Conservation (phyloP, 2,888 invertebrate species). For the Ophioninae sp. region DNA sequence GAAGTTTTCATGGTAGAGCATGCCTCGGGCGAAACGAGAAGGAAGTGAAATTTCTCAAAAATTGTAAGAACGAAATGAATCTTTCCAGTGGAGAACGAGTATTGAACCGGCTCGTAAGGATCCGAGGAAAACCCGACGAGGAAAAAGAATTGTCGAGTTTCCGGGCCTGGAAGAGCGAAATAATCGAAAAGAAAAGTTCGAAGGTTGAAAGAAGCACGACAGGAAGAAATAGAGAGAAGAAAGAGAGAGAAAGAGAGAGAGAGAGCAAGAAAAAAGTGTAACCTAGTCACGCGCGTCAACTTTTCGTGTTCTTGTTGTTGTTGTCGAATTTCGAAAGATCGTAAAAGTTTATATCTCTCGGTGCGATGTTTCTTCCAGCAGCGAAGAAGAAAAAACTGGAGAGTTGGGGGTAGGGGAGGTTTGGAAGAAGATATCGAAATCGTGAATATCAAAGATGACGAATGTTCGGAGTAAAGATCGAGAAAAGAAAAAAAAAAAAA, state of each 20-base stretch:
- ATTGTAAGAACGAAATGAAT: conserved; percentile 47
- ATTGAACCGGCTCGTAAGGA: conserved; percentile 70
- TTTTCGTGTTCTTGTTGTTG: conserved; percentile 46
- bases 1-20: conserved; percentile 17
- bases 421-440: not conserved
- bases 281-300: conserved; percentile 46
- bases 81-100: conserved; percentile 74
- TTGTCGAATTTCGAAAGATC: conserved; percentile 10
- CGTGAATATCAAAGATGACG: not conserved
- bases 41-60: conserved; percentile 31
- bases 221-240: not conserved
- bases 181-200: conserved; percentile 42
- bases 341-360: conserved; percentile 26
- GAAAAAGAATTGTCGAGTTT: conserved; percentile 62
- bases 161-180: conserved; percentile 58
- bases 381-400: conserved; percentile 15
- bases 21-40: conserved; percentile 3
- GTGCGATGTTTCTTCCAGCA: conserved; percentile 50
- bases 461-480: not conserved
- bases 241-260: conserved; percentile 26
- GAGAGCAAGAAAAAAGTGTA: conserved; percentile 19
- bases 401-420: no score
- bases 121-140: conserved; percentile 69
- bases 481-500: conserved; percentile 7
- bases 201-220: conserved; percentile 34